Evolutionary conservation across 2,888 invertebrate genomes (phyloP).

Genomic region (Sphaerophoria taeniata): DNA sequence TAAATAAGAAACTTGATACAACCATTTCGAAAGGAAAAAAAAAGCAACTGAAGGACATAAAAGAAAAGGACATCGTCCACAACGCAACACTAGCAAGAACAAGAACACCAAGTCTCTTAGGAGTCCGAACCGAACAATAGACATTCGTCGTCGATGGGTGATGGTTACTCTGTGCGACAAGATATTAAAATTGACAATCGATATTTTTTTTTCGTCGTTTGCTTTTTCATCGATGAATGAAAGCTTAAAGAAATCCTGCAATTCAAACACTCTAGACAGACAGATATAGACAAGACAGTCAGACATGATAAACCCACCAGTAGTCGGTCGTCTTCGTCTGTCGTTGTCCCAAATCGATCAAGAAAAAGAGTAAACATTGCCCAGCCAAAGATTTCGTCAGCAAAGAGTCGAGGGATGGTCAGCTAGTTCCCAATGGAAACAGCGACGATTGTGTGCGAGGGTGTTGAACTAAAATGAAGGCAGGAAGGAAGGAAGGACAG

Average conservation of each 20-base stretch:
- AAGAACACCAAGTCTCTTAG: constrained; percentile 20
- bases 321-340: too few species aligned
- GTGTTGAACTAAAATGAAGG: background rate
- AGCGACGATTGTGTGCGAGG: constrained; percentile 51
- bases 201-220: constrained; percentile 37
- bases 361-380: constrained; percentile 61
- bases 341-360: constrained; percentile 61
- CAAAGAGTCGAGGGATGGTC: background rate
- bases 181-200: constrained; percentile 70
- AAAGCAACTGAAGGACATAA: constrained; percentile 20
- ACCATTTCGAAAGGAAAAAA: constrained; percentile 17
- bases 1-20: constrained; percentile 58
- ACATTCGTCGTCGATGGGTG: constrained; percentile 36
- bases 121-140: constrained; percentile 53
- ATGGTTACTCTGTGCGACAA: constrained; percentile 47
- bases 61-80: constrained; percentile 8
- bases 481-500: constrained; percentile 17
- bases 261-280: constrained; percentile 35
- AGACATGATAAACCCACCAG: constrained; percentile 54
- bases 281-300: constrained; percentile 34
- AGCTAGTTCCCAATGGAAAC: constrained; percentile 46
- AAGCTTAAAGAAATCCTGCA: constrained; percentile 65
- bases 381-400: constrained; percentile 23
- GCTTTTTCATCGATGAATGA: constrained; percentile 28
- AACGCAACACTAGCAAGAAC: constrained; percentile 29